Evolutionary conservation across 2,888 invertebrate species (phyloP).

Genomic region (Melipona beecheii): DNA sequence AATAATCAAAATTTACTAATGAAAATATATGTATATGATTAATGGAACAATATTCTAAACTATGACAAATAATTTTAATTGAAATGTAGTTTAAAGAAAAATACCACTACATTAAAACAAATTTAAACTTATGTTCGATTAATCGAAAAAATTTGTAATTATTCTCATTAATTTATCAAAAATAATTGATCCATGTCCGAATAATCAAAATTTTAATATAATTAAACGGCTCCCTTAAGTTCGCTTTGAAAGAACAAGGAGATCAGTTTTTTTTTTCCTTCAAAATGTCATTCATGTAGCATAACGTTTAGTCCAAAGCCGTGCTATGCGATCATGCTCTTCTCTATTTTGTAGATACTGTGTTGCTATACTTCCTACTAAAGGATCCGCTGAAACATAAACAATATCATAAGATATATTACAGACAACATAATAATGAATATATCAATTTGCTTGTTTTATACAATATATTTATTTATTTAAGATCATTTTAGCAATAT

Average conservation of each 20-base stretch:
- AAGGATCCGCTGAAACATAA: slow-evolving; percentile 92
- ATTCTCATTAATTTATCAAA: slow-evolving; percentile 22
- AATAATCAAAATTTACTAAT: neutral
- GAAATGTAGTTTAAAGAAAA: slow-evolving; percentile 55
- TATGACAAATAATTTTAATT: slow-evolving; percentile 10
- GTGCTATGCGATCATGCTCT: slow-evolving; percentile 98
- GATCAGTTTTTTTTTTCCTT: slow-evolving; percentile 10
- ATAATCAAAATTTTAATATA: slow-evolving; percentile 46
- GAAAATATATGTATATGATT: neutral
- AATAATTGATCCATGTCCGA: slow-evolving; percentile 39
- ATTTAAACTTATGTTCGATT: slow-evolving; percentile 7
- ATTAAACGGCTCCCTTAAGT: slow-evolving; percentile 42
- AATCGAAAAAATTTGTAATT: slow-evolving; percentile 9
- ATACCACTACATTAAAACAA: slow-evolving; percentile 56
- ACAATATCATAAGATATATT: slow-evolving; percentile 6
- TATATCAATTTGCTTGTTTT: neutral
- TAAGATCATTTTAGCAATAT: neutral
- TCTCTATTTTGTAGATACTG: slow-evolving; percentile 99
- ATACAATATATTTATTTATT: neutral
- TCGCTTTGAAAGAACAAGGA: slow-evolving; percentile 42
- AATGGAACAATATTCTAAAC: too few relatives aligned
- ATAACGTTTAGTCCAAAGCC: slow-evolving; percentile 99
- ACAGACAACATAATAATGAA: neutral
- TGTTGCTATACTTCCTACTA: slow-evolving; percentile 99
- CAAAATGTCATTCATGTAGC: slow-evolving; percentile 90